A percentile compares a stretch with the other conserved stretches of the same genome.
phyloP scores from a whole-genome alignment of 1,140 invertebrate species.

The Neuroterus valhalla region DNA sequence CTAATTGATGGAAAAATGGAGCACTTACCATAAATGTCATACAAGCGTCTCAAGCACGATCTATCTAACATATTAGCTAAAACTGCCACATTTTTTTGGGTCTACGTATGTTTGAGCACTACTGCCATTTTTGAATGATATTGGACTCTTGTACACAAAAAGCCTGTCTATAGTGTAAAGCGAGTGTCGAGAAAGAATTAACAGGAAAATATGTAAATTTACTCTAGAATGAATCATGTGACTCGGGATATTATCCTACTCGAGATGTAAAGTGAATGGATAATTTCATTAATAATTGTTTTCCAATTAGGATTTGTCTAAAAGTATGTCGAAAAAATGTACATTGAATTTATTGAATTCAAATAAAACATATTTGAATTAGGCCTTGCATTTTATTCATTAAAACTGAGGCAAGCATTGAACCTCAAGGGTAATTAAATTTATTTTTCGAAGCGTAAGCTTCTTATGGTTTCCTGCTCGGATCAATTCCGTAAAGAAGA shows the following conservation, averaged over 20 bases:
- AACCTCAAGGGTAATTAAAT: too few relatives aligned
- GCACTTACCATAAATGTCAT: not conserved
- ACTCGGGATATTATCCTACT: slow-evolving; percentile 33
- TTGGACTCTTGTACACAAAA: slow-evolving; percentile 39
- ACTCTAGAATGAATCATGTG: slow-evolving; percentile 35
- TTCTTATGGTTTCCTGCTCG: too few relatives aligned
- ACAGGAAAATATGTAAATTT: slow-evolving; percentile 63
- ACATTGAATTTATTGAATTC: slow-evolving; percentile 42
- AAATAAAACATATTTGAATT: slow-evolving; percentile 38
- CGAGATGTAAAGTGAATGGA: slow-evolving; percentile 31
- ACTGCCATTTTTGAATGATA: slow-evolving; percentile 68
- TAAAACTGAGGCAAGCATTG: too few relatives aligned
- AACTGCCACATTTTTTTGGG: slow-evolving; percentile 67
- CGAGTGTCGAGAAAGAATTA: slow-evolving; percentile 33
- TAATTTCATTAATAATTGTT: slow-evolving; percentile 38
- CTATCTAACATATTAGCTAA: slow-evolving; percentile 51
- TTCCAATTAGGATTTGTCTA: slow-evolving; percentile 37
- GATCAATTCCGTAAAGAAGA: too few relatives aligned
- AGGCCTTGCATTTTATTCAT: not conserved
- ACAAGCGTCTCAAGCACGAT: not conserved
- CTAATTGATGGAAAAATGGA: not conserved
- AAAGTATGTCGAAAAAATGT: slow-evolving; percentile 36
- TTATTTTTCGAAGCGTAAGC: too few relatives aligned
- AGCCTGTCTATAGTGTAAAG: slow-evolving; percentile 65
- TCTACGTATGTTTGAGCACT: slow-evolving; percentile 65